A percentile compares a stretch with the other conserved stretches of the same genome.
These are phyloP conservation scores for Syritta pipiens DNA, from an alignment of 2,888 invertebrate genomes.

Conservation along the genomic window DNA sequence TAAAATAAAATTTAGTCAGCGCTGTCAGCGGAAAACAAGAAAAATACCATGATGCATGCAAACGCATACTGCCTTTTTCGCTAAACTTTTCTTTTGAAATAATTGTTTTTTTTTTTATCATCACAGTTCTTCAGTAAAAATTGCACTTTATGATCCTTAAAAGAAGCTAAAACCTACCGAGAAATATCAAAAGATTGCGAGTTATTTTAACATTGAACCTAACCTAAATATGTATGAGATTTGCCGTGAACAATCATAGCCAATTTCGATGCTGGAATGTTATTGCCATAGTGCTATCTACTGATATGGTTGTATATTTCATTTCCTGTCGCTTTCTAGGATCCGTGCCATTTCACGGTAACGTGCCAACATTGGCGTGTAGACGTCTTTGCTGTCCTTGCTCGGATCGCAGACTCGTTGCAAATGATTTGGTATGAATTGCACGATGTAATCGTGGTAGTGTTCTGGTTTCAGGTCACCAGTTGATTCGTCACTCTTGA, in stretches of 20 bases:
- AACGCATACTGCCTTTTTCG: not conserved
- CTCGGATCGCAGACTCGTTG: slow-evolving; percentile 85
- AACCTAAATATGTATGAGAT: slow-evolving; percentile 22
- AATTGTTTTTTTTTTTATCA: slow-evolving; percentile 8
- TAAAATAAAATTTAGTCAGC: slow-evolving; percentile 29
- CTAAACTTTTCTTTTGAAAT: slow-evolving; percentile 10
- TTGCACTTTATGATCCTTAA: slow-evolving; percentile 59
- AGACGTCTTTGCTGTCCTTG: slow-evolving; percentile 86
- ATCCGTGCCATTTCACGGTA: slow-evolving; percentile 82
- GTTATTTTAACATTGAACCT: slow-evolving; percentile 40
- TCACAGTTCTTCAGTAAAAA: slow-evolving; percentile 66
- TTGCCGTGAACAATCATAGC: not conserved
- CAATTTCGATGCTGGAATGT: slow-evolving; percentile 53
- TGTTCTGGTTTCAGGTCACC: slow-evolving; percentile 62
- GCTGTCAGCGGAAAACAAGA: slow-evolving; percentile 22
- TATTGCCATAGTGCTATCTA: slow-evolving; percentile 5
- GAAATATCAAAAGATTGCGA: slow-evolving; percentile 66
- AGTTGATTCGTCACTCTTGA: slow-evolving; percentile 8
- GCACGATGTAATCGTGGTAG: slow-evolving; percentile 76
- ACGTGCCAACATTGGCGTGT: slow-evolving; percentile 86
- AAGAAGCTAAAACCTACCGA: slow-evolving; percentile 53
- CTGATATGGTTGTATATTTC: slow-evolving; percentile 23
- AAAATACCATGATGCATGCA: slow-evolving; percentile 18
- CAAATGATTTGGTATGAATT: slow-evolving; percentile 78
- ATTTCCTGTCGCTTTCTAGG: slow-evolving; percentile 68